These are phyloP conservation scores for Echiichthys vipera DNA, from an alignment of 2,797 vertebrate species.

Conservation along the genomic window DNA sequence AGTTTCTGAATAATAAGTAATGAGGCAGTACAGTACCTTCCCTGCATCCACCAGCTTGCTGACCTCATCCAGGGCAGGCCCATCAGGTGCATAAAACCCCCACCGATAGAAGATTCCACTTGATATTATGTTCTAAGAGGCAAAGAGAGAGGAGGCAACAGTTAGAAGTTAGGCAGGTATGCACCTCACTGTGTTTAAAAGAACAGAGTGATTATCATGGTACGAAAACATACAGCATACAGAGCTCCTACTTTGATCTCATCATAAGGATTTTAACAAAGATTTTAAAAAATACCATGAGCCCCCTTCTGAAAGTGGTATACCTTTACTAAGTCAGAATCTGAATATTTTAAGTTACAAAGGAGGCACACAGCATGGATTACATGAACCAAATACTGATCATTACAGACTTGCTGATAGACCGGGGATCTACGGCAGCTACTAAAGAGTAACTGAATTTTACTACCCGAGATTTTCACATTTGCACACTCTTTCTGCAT, in stretches of 20 bases:
- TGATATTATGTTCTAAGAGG: slow-evolving; percentile 85
- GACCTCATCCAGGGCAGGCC: slow-evolving; percentile 89
- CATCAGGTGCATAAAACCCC: slow-evolving; percentile 91
- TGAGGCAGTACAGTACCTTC: slow-evolving; percentile 79
- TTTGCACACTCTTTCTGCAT: slow-evolving; percentile 62
- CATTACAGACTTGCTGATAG: not conserved
- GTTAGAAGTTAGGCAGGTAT: slow-evolving; percentile 8
- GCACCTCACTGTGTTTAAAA: not conserved
- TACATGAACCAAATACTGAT: not conserved
- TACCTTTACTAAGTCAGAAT: not conserved
- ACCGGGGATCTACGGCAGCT: not conserved
- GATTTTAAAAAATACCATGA: not conserved
- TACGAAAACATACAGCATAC: not conserved
- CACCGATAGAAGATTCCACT: slow-evolving; percentile 94
- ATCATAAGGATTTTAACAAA: not conserved
- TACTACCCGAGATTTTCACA: slow-evolving; percentile 38
- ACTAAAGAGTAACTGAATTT: not conserved
- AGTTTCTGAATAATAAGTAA: slow-evolving; percentile 34
- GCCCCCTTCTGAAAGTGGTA: not conserved
- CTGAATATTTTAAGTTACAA: not conserved
- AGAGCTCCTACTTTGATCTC: not conserved
- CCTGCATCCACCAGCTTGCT: slow-evolving; percentile 87
- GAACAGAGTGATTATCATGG: not conserved
- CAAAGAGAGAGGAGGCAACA: slow-evolving; percentile 5
- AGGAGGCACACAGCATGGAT: not conserved